Conservation (phyloP, 2,797 vertebrate species). For the Sternarchorhynchus goeldii region DNA sequence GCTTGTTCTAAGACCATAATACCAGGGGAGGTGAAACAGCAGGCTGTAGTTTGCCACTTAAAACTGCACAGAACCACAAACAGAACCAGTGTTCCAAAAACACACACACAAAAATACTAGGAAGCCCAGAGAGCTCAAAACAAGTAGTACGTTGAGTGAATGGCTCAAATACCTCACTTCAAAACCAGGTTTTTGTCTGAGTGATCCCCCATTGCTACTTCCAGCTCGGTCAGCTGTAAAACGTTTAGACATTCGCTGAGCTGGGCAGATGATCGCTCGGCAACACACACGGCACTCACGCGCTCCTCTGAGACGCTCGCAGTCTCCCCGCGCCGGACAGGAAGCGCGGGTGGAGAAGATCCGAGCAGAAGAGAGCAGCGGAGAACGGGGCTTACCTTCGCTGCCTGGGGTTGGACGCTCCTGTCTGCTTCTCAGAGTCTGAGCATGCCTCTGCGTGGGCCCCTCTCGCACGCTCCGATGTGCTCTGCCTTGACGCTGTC, state of each 20-base stretch:
- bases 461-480: constrained; percentile 18
- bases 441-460: constrained; percentile 47
- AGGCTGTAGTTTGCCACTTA: not conserved
- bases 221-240: not conserved
- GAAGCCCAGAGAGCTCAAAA: not conserved
- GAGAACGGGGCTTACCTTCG: constrained; percentile 68
- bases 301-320: too few species aligned
- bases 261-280: not conserved
- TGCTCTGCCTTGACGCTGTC: constrained; percentile 37
- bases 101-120: not conserved
- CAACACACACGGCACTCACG: too few species aligned
- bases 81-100: not conserved
- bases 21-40: not conserved
- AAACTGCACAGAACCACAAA: not conserved
- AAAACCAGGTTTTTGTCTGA: not conserved
- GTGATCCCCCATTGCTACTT: not conserved
- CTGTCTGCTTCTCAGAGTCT: constrained; percentile 45
- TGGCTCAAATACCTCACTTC: not conserved
- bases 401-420: constrained; percentile 23
- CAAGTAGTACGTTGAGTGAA: not conserved
- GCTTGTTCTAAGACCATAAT: not conserved
- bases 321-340: too few species aligned
- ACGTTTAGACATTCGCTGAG: not conserved
- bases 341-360: too few species aligned
- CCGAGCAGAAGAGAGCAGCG: too few species aligned